These are phyloP conservation scores for Nematopogon swammerdamellus DNA, from an alignment of 2,888 invertebrate species.

Conservation along the genomic window DNA sequence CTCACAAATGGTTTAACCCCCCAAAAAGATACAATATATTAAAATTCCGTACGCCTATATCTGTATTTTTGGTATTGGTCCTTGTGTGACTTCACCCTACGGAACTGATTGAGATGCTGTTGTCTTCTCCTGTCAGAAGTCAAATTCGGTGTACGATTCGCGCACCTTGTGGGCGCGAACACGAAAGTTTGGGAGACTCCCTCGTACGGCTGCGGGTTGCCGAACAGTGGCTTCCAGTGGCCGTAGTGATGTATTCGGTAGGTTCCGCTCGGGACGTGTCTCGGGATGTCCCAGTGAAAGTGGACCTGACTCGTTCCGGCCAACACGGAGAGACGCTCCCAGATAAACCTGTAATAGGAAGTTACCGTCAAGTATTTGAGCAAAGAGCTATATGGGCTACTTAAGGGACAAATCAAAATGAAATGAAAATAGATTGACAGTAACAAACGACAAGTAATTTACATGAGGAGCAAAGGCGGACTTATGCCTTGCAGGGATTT, in stretches of 20 bases:
- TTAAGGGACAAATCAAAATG: no score
- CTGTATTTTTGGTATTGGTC: no score
- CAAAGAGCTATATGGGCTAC: no score
- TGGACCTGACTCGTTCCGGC: conserved; percentile 73
- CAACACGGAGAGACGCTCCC: conserved; percentile 67
- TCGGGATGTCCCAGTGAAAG: conserved; percentile 75
- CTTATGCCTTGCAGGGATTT: not conserved
- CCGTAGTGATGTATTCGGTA: conserved; percentile 83
- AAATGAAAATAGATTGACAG: not conserved
- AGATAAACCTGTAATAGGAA: conserved; percentile 73
- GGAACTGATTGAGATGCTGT: not conserved
- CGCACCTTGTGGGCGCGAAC: not conserved
- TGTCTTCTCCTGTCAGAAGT: not conserved
- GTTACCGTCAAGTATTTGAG: no score
- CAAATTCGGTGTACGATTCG: not conserved
- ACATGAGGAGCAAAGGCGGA: not conserved
- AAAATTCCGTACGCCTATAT: no score
- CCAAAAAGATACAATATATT: no score
- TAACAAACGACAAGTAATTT: no score
- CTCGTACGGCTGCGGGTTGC: conserved; percentile 60
- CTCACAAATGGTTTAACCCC: no score
- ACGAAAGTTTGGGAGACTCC: conserved; percentile 55
- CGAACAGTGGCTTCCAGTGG: conserved; percentile 62
- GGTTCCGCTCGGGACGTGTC: conserved; percentile 58
- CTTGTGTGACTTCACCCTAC: no score